These are phyloP conservation scores for Psix sp. DNA, from an alignment of 1,140 invertebrate species.

Conservation along the genomic window DNA sequence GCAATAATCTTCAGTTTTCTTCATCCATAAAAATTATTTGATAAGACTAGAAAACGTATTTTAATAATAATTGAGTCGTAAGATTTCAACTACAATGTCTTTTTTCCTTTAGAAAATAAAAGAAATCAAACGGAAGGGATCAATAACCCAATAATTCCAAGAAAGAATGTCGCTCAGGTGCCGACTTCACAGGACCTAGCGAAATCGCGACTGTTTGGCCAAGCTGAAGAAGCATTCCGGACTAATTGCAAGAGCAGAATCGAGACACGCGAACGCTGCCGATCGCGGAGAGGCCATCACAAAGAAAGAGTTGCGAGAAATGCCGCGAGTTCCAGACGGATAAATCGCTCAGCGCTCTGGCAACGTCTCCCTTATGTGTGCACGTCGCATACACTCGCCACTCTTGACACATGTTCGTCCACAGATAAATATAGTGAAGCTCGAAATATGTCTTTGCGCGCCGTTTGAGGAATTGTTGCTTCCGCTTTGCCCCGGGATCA, in stretches of 20 bases:
- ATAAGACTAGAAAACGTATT: too few species aligned
- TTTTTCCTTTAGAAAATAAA: too few species aligned
- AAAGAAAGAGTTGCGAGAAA: constrained; percentile 69
- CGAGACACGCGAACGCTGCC: constrained; percentile 46
- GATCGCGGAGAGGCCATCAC: constrained; percentile 52
- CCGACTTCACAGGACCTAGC: constrained; percentile 16
- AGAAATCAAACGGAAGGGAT: too few species aligned
- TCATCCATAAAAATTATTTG: too few species aligned
- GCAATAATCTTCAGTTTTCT: too few species aligned
- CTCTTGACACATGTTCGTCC: constrained; percentile 44
- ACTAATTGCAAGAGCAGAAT: constrained; percentile 58
- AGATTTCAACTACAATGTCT: too few species aligned
- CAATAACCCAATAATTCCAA: constrained; percentile 1
- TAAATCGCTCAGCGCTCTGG: constrained; percentile 70
- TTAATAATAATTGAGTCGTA: too few species aligned
- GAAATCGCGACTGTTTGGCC: constrained; percentile 10
- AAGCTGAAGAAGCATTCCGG: constrained; percentile 47
- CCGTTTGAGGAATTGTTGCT: constrained; percentile 65
- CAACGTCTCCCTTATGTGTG: constrained; percentile 40
- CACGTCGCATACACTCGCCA: constrained; percentile 59
- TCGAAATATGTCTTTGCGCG: constrained; percentile 68
- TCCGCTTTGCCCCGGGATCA: constrained; percentile 56
- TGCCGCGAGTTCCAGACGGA: constrained; percentile 73
- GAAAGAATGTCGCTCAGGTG: constrained; percentile 29
- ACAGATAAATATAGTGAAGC: constrained; percentile 67